These are phyloP conservation scores for Pseudococcus longispinus DNA, from an alignment of 2,888 invertebrate species.

Conservation along the genomic window DNA sequence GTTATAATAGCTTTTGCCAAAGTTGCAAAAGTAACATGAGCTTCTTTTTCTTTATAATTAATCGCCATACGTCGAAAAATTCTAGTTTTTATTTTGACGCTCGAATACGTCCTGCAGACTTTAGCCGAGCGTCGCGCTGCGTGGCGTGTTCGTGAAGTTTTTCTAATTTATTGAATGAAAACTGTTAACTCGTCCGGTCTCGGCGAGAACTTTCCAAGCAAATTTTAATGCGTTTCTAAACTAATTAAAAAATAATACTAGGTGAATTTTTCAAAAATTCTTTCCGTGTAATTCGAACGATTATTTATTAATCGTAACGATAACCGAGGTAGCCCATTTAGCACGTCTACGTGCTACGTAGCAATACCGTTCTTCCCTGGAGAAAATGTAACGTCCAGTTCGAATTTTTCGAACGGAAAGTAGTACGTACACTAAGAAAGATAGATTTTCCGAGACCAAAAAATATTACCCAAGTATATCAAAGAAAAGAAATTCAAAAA, in stretches of 20 bases:
- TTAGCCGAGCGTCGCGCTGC: background rate
- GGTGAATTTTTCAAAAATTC: background rate
- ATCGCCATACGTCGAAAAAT: constrained; percentile 17
- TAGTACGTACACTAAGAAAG: too few relatives aligned
- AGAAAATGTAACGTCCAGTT: too few relatives aligned
- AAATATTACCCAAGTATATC: too few relatives aligned
- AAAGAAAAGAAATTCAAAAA: too few relatives aligned
- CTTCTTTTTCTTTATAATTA: constrained; percentile 17
- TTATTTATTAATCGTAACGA: background rate
- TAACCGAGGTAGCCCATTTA: background rate
- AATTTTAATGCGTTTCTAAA: constrained; percentile 4
- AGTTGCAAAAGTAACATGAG: background rate
- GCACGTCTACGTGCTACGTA: background rate
- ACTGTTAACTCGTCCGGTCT: too few relatives aligned
- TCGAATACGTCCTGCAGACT: background rate
- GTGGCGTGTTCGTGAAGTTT: background rate
- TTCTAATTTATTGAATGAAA: constrained; percentile 14
- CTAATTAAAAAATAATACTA: background rate
- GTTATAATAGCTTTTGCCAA: constrained; percentile 13
- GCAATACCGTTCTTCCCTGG: background rate
- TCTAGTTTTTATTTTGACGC: background rate
- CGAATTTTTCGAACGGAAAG: too few relatives aligned
- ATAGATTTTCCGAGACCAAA: too few relatives aligned
- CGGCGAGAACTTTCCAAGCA: background rate
- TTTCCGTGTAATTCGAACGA: background rate